Conservation (phyloP, 2,888 invertebrate genomes). For the Camptogramma bilineatum region DNA sequence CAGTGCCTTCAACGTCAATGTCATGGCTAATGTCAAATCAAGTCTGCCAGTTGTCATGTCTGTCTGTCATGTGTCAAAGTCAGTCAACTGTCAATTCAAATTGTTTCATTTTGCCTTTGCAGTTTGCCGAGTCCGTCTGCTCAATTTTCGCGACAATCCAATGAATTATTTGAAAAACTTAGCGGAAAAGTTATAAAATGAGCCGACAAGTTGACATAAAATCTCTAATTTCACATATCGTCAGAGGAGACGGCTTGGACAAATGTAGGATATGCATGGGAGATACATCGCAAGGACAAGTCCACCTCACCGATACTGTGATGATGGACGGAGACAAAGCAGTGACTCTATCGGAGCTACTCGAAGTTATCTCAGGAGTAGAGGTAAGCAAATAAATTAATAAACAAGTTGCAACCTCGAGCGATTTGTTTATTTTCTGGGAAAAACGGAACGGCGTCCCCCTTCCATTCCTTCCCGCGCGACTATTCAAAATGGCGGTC, state of each 20-base stretch:
- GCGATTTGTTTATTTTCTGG: slow-evolving; percentile 66
- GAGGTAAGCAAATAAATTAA: slow-evolving; percentile 60
- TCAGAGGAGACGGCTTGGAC: slow-evolving; percentile 74
- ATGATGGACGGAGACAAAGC: slow-evolving; percentile 77
- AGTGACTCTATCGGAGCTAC: slow-evolving; percentile 72
- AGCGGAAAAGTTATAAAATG: slow-evolving; percentile 51
- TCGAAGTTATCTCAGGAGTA: slow-evolving; percentile 75
- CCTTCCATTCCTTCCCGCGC: slow-evolving; percentile 55
- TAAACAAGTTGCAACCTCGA: slow-evolving; percentile 44
- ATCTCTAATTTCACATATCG: slow-evolving; percentile 77
- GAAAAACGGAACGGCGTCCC: slow-evolving; percentile 77
- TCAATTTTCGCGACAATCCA: neutral
- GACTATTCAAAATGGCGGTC: slow-evolving; percentile 65
- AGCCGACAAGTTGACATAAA: slow-evolving; percentile 74
- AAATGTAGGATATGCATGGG: slow-evolving; percentile 81
- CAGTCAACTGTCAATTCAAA: neutral
- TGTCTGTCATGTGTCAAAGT: too few species aligned
- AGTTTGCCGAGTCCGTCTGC: neutral
- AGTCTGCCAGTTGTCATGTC: too few species aligned
- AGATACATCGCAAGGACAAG: slow-evolving; percentile 77
- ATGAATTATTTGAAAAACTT: slow-evolving; percentile 4
- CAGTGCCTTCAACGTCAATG: too few species aligned
- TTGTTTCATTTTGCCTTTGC: neutral
- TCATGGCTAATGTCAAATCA: too few species aligned
- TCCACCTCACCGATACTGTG: slow-evolving; percentile 76